phyloP scores from a whole-genome alignment of 1,140 invertebrate species.

The Xylocopa sonorina region DNA sequence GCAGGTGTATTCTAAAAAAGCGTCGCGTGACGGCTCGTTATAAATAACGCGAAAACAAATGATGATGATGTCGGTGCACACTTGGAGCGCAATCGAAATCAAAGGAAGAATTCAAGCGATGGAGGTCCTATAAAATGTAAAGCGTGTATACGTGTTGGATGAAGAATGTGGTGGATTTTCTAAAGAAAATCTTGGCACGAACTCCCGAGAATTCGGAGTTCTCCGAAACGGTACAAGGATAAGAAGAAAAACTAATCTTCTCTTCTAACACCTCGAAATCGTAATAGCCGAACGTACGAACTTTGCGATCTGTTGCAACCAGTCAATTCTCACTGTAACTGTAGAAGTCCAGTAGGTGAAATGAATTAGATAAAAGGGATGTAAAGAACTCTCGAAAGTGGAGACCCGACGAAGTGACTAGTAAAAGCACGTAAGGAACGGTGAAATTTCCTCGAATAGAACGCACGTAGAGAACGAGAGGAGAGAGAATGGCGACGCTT shows the following conservation, averaged over 20 bases:
- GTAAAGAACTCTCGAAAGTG: not conserved
- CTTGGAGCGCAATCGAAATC: not conserved
- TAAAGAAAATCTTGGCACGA: not conserved
- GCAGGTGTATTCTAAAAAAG: conserved; percentile 21
- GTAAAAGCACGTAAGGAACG: not conserved
- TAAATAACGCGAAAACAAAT: conserved; percentile 43
- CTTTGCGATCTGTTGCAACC: too few species aligned
- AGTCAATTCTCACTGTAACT: too few species aligned
- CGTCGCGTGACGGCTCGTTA: conserved; percentile 21
- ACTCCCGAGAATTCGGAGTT: not conserved
- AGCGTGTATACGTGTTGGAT: not conserved
- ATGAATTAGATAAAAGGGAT: too few species aligned
- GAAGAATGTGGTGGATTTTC: not conserved
- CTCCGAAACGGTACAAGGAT: not conserved
- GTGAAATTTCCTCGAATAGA: not conserved
- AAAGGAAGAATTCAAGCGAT: not conserved
- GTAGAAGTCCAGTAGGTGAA: too few species aligned
- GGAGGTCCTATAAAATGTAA: not conserved
- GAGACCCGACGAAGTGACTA: too few species aligned
- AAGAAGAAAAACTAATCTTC: not conserved
- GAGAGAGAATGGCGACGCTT: not conserved
- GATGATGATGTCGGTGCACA: not conserved
- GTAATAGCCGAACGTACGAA: too few species aligned
- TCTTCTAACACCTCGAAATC: not conserved
- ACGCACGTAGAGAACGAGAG: not conserved